Percentiles rank a stretch among this genome's conserved stretches.
phyloP scores from a whole-genome alignment of 30 jellyfish, hydroid and myxozoan species.

The Chrysaora quinquecirrha region DNA sequence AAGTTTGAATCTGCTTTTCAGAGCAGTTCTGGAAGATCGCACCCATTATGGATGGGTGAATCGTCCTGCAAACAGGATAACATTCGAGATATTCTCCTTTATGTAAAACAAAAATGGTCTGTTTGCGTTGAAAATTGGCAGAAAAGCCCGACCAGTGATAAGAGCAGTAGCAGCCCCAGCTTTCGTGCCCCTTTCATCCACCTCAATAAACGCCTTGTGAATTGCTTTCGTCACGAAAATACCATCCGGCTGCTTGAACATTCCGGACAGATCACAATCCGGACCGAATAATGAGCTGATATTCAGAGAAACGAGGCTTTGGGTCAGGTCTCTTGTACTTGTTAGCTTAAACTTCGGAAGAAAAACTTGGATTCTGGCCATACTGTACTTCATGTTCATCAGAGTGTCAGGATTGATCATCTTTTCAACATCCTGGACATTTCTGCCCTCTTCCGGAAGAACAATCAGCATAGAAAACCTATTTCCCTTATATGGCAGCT shows the following conservation, averaged over 20 bases:
- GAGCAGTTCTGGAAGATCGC: no score
- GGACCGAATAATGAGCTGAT: constrained; percentile 58
- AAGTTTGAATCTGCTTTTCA: no score
- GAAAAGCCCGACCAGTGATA: constrained; percentile 42
- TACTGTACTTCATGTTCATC: neutral
- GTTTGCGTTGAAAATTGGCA: constrained; percentile 68
- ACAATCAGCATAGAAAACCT: constrained; percentile 66
- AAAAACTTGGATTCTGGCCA: constrained; percentile 14
- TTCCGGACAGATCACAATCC: constrained; percentile 72
- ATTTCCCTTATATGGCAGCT: constrained; percentile 79
- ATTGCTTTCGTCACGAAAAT: constrained; percentile 71
- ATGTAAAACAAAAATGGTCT: constrained; percentile 86
- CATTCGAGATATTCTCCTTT: constrained; percentile 42
- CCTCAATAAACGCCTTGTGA: constrained; percentile 83
- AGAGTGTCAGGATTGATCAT: neutral
- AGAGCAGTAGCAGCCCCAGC: constrained; percentile 95
- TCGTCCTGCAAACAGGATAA: constrained; percentile 79
- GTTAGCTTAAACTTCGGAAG: constrained; percentile 76
- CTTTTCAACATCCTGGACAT: constrained; percentile 28
- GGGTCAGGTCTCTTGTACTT: constrained; percentile 13
- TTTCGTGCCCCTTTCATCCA: constrained; percentile 88
- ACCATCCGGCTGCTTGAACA: constrained; percentile 46
- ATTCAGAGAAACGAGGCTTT: constrained; percentile 37
- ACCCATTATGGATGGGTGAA: constrained; percentile 38
- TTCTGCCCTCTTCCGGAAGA: constrained; percentile 64